Base-by-base conservation (phyloP, 2,113 vertebrate genomes). In the Prolemur simus region DNA sequence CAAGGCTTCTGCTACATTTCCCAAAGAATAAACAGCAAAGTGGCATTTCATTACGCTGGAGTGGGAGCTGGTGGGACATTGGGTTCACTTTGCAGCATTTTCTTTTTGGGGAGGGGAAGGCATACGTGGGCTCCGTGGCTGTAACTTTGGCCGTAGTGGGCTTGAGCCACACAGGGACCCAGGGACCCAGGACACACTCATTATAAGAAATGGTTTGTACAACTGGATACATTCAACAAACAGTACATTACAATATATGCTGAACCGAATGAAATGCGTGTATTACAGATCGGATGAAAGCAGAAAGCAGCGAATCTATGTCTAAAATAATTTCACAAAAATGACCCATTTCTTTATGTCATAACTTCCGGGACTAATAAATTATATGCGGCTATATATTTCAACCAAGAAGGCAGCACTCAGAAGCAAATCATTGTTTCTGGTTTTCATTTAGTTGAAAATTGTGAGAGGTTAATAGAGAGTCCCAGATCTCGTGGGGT, bases 141-240 rank as follows among this genome's bases (percentile, higher is more conserved):
- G 42, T 10, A 5, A 37, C 27, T 14, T 17, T 34, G 73, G 15
- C 39, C 56, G 10, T 6, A 42, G 42, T 42, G 42, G 42, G 42
- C 3, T 29, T 7, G 7, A 17, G 25, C 2, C 0, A 6, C 25
- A 8, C 3, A 27, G 18, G 2, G 32, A 39, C 37, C 6, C 49
- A 34, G 39, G 23, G 6, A 39, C 37, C 6, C 49, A 34, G 39
- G 23, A 8, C 9, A 15, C 2, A 15, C 4, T 10, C 2, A 4
- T 6, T 32, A 8, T 10, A 54, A 37, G n/a, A 58, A 58, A 12
- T 3, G 2, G 23, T 8, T 23, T 13, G 13, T 21, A 1, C 4
- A 8, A 32, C 34, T 71, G 37, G 23, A 45, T 27, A 64, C 37
- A 77, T 27, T 64, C 73, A 49, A n/a, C 14, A 66, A 37, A 37